These are phyloP conservation scores for Eurytoma californica DNA, from an alignment of 2,888 invertebrate genomes.

Conservation along the genomic window DNA sequence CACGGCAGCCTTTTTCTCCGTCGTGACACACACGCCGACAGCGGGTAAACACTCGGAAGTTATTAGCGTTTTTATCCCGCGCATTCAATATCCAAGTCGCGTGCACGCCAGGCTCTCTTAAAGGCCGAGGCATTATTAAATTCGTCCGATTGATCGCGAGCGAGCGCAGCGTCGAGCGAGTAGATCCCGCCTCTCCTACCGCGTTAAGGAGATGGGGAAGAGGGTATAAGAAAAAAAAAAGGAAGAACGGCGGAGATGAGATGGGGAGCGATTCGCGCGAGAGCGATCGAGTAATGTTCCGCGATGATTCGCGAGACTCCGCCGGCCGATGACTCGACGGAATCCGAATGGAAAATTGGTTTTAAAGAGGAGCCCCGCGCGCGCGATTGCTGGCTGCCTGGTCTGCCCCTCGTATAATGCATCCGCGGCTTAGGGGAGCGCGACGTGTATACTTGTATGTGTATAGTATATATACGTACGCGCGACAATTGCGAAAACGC, in stretches of 20 bases:
- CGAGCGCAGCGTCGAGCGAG: background rate
- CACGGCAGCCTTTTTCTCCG: too few species aligned
- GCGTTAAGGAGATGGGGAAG: background rate
- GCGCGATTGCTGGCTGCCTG: slow-evolving; percentile 3
- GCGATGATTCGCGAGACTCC: slow-evolving; percentile 53
- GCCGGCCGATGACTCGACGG: slow-evolving; percentile 43
- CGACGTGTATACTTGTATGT: background rate
- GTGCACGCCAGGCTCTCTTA: background rate
- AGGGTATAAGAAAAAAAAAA: background rate
- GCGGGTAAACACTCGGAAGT: background rate
- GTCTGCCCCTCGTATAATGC: background rate
- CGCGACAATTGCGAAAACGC: slow-evolving; percentile 56
- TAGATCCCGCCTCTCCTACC: background rate
- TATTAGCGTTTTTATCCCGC: background rate
- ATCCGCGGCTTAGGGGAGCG: background rate
- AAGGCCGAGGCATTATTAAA: slow-evolving; percentile 45
- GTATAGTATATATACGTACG: background rate
- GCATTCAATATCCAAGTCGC: background rate
- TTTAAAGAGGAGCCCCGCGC: slow-evolving; percentile 28
- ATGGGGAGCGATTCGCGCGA: slow-evolving; percentile 3
- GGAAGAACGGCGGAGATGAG: slow-evolving; percentile 20
- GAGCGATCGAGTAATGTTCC: slow-evolving; percentile 46
- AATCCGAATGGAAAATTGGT: slow-evolving; percentile 52
- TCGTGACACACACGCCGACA: too few species aligned
- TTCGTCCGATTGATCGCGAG: slow-evolving; percentile 36